Conservation (phyloP, 2,888 invertebrate species). For the Megamerina dolium region DNA sequence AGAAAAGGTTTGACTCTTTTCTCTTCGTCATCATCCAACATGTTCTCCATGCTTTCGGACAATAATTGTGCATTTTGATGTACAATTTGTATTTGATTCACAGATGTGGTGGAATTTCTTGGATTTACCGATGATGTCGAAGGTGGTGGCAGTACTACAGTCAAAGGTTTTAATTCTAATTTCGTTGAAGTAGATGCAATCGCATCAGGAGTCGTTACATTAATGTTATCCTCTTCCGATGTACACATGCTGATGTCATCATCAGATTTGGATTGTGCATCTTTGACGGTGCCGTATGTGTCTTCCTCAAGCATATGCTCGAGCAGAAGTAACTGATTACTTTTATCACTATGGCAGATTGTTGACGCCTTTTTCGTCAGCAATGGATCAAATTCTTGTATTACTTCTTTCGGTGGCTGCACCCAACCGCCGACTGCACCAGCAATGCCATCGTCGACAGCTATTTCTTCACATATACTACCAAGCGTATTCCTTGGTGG, state of each 20-base stretch:
- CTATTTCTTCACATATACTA: background rate
- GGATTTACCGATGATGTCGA: slow-evolving; percentile 5
- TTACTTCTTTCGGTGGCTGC: slow-evolving; percentile 51
- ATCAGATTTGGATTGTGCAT: slow-evolving; percentile 38
- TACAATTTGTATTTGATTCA: slow-evolving; percentile 33
- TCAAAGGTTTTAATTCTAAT: slow-evolving; percentile 9
- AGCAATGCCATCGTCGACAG: slow-evolving; percentile 5
- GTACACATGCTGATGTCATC: slow-evolving; percentile 52
- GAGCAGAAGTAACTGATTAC: slow-evolving; percentile 59
- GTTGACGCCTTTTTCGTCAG: slow-evolving; percentile 31
- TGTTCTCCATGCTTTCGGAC: slow-evolving; percentile 42
- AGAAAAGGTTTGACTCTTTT: slow-evolving; percentile 29
- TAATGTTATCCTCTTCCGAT: slow-evolving; percentile 47
- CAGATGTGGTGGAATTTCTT: slow-evolving; percentile 6
- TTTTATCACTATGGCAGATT: slow-evolving; percentile 45
- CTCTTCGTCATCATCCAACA: slow-evolving; percentile 29
- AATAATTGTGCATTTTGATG: slow-evolving; percentile 43
- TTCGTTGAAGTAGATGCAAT: background rate
- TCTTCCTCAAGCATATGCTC: slow-evolving; percentile 65
- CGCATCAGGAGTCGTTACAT: slow-evolving; percentile 17
- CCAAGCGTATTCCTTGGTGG: slow-evolving; percentile 27
- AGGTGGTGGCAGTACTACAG: slow-evolving; percentile 19
- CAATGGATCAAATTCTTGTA: slow-evolving; percentile 68
- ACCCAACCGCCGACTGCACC: slow-evolving; percentile 34
- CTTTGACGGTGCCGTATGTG: slow-evolving; percentile 58